Evolutionary conservation across 1,140 invertebrate genomes (phyloP), one percentile per base, ranked within the genome.

Genomic region (Drosophila mayri): DNA sequence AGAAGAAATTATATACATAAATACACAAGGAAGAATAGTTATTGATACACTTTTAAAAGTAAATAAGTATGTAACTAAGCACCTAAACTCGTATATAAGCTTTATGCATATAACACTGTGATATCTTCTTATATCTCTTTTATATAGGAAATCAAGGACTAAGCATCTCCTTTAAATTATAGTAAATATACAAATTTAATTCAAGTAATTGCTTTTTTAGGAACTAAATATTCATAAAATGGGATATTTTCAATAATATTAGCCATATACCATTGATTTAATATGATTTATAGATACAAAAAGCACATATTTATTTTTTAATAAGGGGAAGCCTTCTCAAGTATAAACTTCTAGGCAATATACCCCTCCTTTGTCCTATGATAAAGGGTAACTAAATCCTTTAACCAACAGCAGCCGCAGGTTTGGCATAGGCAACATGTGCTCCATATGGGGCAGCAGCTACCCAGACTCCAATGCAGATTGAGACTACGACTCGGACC

Each of bases 401-500:
- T 12, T 30, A 41, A 68, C n/a, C 62, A 43, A 18, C 30, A 52
- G 30, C 66, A 37, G 14, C 35, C 20, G 14, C 52, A 22, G 32
- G 4, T 22, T 37, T 2, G 18, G 32, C 32, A 22, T 14, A 22
- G 52, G 9, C 32, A 75, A 52, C 73, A 66, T 76, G 73, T 76
- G 72, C 50, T 79, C 59, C 76, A 79, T 63, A 54, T 78, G 76
- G 59, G 30, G 14, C 37, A 28, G 50, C 46, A 37, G 50, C 20
- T 30, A 66, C n/a, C 57, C 55, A 41, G 30, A 32, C 37, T 37
- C n/a, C 11, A 3, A 43, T 25, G 38, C 62, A 25, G 66, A 54
- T 63, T 18, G 22, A 35, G 57, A 65, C 12, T 50, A 43, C 20
- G 52, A 20, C 28, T 20, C 12, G 20, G 28, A 41, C n/a, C 49